phyloP scores from a whole-genome alignment of 2,888 invertebrate genomes.

The Beris morrisii region DNA sequence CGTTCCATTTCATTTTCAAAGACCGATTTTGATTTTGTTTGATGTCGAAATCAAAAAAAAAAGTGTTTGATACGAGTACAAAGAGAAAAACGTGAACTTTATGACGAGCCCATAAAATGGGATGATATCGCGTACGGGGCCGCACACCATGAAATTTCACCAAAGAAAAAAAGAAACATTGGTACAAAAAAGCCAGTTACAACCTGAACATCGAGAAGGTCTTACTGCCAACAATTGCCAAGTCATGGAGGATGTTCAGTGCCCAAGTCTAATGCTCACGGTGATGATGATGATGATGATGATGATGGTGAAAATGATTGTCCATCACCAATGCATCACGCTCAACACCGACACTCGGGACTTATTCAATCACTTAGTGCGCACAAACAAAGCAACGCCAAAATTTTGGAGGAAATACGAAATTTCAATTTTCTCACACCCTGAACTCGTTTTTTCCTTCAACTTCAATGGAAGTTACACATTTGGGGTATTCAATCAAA shows the following conservation, averaged over 20 bases:
- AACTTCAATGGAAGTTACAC: neutral
- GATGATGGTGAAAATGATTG: slow-evolving; percentile 18
- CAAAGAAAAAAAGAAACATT: too few relatives aligned
- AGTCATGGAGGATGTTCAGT: slow-evolving; percentile 25
- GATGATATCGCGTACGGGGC: slow-evolving; percentile 13
- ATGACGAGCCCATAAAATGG: neutral
- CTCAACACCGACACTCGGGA: neutral
- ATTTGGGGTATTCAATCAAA: too few relatives aligned
- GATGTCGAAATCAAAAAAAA: too few relatives aligned
- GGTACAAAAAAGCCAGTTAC: slow-evolving; percentile 11
- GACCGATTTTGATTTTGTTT: too few relatives aligned
- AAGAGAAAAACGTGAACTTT: too few relatives aligned
- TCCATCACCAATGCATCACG: neutral
- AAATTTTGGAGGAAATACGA: slow-evolving; percentile 20
- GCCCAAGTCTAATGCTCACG: neutral
- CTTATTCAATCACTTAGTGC: slow-evolving; percentile 15
- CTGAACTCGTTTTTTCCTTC: slow-evolving; percentile 13
- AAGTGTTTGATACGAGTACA: too few relatives aligned
- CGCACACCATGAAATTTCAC: slow-evolving; percentile 30
- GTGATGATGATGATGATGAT: slow-evolving; percentile 16
- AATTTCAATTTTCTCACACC: slow-evolving; percentile 27
- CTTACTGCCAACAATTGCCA: slow-evolving; percentile 8
- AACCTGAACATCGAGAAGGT: slow-evolving; percentile 22
- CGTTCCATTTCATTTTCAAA: too few relatives aligned
- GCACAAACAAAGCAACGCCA: neutral